These are phyloP conservation scores for Tanaodytes sp. DNA, from an alignment of 2,888 invertebrate genomes.

Conservation along the genomic window DNA sequence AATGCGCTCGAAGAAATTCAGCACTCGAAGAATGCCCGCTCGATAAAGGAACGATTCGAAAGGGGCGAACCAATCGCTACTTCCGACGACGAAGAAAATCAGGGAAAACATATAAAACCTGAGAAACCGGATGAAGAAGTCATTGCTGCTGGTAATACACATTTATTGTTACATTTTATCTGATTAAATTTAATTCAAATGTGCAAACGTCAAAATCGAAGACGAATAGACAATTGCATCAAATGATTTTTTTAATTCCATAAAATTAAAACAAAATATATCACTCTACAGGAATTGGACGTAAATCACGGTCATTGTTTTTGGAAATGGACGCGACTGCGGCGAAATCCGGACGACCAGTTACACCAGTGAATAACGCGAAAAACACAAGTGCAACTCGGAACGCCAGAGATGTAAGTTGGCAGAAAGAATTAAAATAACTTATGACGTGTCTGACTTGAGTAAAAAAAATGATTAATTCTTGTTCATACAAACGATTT, in stretches of 20 bases:
- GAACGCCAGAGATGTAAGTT: conserved; percentile 75
- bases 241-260: too few species aligned
- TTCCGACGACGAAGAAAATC: conserved; percentile 77
- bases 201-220: too few species aligned
- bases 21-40: conserved; percentile 74
- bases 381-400: conserved; percentile 76
- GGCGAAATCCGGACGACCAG: conserved; percentile 77
- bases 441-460: conserved; percentile 25
- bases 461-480: conserved; percentile 13
- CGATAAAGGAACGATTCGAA: conserved; percentile 86
- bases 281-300: conserved; percentile 84
- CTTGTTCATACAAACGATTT: conserved; percentile 10
- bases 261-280: too few species aligned
- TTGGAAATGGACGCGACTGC: conserved; percentile 87
- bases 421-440: conserved; percentile 38
- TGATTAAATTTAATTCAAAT: too few species aligned
- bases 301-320: conserved; percentile 89
- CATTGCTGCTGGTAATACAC: conserved; percentile 85
- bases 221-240: too few species aligned
- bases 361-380: conserved; percentile 77
- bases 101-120: conserved; percentile 74
- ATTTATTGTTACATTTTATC: too few species aligned
- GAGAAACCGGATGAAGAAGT: conserved; percentile 83
- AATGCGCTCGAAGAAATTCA: conserved; percentile 71
- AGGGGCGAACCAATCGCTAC: conserved; percentile 80